phyloP scores from a whole-genome alignment of 1,140 invertebrate species.

The Drosophila ironensis region DNA sequence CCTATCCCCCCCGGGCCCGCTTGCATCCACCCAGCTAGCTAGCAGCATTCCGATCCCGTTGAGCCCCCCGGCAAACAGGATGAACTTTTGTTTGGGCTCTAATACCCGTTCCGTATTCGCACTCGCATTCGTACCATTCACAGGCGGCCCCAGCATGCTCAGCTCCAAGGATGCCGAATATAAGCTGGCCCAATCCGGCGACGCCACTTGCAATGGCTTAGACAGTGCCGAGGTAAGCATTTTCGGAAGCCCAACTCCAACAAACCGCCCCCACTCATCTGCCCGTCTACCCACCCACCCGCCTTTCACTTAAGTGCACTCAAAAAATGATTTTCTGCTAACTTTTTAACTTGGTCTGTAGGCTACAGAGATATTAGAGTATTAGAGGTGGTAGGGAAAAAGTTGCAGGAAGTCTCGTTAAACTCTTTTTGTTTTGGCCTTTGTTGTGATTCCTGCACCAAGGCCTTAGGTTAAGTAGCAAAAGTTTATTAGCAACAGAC shows the following conservation, averaged over 20 bases:
- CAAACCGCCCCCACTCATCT: neutral
- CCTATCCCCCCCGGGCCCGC: neutral
- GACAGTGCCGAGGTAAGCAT: slow-evolving; percentile 86
- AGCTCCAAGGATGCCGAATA: slow-evolving; percentile 86
- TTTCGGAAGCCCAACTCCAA: slow-evolving; percentile 5
- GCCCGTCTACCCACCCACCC: neutral
- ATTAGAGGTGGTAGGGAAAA: too few species aligned
- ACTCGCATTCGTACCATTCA: slow-evolving; percentile 28
- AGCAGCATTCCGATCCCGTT: neutral
- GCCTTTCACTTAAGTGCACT: slow-evolving; percentile 43
- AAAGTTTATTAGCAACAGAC: too few species aligned
- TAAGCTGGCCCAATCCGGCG: slow-evolving; percentile 92
- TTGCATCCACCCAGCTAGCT: too few species aligned
- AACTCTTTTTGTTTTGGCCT: too few species aligned
- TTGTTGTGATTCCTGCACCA: too few species aligned
- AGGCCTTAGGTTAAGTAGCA: too few species aligned
- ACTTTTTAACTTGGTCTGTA: too few species aligned
- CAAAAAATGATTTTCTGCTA: slow-evolving; percentile 18
- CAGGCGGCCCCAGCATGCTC: slow-evolving; percentile 66
- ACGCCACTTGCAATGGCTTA: slow-evolving; percentile 93
- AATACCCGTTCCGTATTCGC: slow-evolving; percentile 19
- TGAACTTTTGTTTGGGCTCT: slow-evolving; percentile 45
- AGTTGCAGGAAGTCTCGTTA: too few species aligned
- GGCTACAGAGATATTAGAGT: too few species aligned
- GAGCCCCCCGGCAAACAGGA: slow-evolving; percentile 46